Evolutionary conservation across 2,888 invertebrate species (phyloP).

Genomic region (Lycia hirtaria): DNA sequence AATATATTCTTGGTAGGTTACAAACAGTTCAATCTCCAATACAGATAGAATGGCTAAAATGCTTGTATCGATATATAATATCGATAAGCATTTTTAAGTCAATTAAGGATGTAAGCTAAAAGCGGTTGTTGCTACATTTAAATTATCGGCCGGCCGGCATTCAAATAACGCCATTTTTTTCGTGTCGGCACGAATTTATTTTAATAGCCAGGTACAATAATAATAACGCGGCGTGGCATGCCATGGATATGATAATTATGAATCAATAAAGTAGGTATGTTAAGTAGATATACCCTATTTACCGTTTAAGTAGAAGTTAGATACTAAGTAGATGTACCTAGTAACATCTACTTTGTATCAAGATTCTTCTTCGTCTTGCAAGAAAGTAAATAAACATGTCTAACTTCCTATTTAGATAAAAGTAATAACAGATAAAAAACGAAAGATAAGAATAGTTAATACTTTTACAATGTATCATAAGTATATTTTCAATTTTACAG

Average conservation of each 20-base stretch:
- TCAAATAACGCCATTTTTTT: constrained; percentile 85
- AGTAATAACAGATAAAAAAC: too few relatives aligned
- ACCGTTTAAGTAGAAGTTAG: neutral
- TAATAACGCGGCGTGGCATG: constrained; percentile 69
- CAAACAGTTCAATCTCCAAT: constrained; percentile 55
- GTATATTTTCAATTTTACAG: too few relatives aligned
- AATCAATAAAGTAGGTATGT: neutral
- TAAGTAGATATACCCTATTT: neutral
- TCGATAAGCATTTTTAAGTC: constrained; percentile 86
- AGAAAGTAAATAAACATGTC: too few relatives aligned
- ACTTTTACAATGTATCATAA: too few relatives aligned
- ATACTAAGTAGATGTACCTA: too few relatives aligned
- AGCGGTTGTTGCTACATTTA: constrained; percentile 86
- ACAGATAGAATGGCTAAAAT: constrained; percentile 42
- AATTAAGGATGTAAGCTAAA: constrained; percentile 86
- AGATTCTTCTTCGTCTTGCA: too few relatives aligned
- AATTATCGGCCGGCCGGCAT: constrained; percentile 85
- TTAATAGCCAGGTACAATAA: constrained; percentile 62
- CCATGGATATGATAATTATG: constrained; percentile 55
- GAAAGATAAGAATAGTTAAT: too few relatives aligned
- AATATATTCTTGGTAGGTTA: constrained; percentile 46
- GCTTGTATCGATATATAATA: constrained; percentile 58
- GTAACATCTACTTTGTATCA: too few relatives aligned
- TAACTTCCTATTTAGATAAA: too few relatives aligned
- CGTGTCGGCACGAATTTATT: constrained; percentile 84